Conservation (phyloP, 2,797 vertebrate genomes). For the Carduelis carduelis region DNA sequence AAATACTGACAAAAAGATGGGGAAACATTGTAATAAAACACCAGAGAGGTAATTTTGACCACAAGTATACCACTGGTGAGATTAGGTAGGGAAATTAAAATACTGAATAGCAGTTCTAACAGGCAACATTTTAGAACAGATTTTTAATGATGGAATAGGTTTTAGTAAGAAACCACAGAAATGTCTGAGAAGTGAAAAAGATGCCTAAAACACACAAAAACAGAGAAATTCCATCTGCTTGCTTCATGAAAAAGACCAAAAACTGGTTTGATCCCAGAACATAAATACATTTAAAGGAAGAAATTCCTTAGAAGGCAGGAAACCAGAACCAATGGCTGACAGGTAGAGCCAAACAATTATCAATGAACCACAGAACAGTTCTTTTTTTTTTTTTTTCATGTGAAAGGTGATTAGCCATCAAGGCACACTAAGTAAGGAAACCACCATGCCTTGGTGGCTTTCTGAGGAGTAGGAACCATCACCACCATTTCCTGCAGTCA, state of each 20-base stretch:
- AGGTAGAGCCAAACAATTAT: background rate
- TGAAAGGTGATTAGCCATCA: background rate
- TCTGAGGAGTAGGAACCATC: background rate
- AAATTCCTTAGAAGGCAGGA: background rate
- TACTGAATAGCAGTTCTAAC: background rate
- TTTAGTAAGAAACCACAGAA: background rate
- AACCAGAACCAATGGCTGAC: background rate
- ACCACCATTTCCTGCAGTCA: background rate
- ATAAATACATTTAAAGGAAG: background rate
- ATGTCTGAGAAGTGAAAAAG: background rate
- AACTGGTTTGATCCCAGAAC: background rate
- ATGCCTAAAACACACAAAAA: background rate
- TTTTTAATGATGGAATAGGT: background rate
- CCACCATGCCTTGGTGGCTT: background rate
- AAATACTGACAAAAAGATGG: background rate
- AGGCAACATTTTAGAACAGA: background rate
- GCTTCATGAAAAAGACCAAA: background rate
- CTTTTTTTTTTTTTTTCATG: too few relatives aligned
- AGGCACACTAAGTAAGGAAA: background rate
- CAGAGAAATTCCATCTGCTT: background rate
- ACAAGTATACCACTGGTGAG: background rate
- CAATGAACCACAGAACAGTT: background rate
- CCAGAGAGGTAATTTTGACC: background rate
- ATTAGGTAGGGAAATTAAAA: background rate
- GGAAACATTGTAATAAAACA: background rate